phyloP scores from a whole-genome alignment of 2,797 vertebrate species.

The Malacoraja senta region DNA sequence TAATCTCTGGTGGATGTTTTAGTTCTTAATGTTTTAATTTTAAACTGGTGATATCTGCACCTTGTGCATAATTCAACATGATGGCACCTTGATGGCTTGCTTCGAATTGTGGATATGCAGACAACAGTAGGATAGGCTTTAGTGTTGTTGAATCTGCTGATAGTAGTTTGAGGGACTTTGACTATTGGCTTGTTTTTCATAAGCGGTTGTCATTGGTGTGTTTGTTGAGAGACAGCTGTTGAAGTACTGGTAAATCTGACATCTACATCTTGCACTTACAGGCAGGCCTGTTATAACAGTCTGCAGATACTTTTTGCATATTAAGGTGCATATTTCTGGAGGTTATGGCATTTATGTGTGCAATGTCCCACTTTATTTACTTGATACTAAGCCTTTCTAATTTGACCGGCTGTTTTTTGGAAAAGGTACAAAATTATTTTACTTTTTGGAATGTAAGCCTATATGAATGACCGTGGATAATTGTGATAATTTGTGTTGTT shows the following conservation, averaged over 20 bases:
- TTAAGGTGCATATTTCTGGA: conserved; percentile 13
- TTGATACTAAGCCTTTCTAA: background rate
- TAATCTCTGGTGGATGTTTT: background rate
- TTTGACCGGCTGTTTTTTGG: background rate
- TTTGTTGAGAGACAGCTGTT: conserved; percentile 31
- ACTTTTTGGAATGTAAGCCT: background rate
- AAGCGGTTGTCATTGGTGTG: conserved; percentile 5
- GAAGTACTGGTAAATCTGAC: conserved; percentile 20
- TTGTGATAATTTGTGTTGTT: background rate
- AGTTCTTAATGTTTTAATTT: background rate
- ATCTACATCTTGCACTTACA: conserved; percentile 24
- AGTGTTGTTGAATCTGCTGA: conserved; percentile 20
- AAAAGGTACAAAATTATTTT: background rate
- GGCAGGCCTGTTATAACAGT: conserved; percentile 18
- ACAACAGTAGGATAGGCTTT: conserved; percentile 22
- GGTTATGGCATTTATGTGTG: background rate
- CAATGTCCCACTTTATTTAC: background rate
- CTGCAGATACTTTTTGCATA: background rate
- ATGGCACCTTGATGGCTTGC: conserved; percentile 21
- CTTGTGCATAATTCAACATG: conserved; percentile 20
- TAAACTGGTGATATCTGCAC: conserved; percentile 13
- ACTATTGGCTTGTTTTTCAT: conserved; percentile 6
- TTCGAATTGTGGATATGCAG: conserved; percentile 16
- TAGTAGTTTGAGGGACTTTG: background rate
- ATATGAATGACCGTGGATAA: background rate